Percentiles rank a stretch among this genome's conserved stretches.
Conservation (phyloP, 2,113 vertebrate genomes). For the Pyrgilauda ruficollis region DNA sequence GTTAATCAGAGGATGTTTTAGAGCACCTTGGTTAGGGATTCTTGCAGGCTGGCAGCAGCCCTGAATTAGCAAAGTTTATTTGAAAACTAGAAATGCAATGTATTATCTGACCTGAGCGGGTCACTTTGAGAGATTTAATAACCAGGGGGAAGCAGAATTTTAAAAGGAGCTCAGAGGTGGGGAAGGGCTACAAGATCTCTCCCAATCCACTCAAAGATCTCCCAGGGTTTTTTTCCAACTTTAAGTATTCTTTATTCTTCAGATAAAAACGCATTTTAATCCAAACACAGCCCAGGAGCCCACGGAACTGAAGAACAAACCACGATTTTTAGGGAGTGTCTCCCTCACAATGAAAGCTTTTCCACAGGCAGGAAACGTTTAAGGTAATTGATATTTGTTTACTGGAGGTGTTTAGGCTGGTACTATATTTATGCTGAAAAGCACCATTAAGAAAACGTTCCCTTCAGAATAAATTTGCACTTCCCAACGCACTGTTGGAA, state of each 20-base stretch:
- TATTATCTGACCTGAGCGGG: not conserved
- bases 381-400: not conserved
- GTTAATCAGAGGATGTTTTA: not conserved
- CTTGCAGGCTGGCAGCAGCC: not conserved
- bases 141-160: not conserved
- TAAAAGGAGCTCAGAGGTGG: not conserved
- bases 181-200: not conserved
- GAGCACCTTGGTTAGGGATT: not conserved
- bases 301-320: not conserved
- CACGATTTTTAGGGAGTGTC: not conserved
- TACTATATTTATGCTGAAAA: not conserved
- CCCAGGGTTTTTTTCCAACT: not conserved
- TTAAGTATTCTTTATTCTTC: not conserved
- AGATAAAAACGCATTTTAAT: not conserved
- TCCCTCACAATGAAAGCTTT: not conserved
- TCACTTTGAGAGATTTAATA: not conserved
- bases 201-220: too few relatives aligned
- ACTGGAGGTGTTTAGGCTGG: not conserved
- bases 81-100: not conserved
- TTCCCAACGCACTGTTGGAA: not conserved
- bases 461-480: not conserved
- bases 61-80: not conserved
- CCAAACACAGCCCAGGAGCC: accelerated
- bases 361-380: not conserved
- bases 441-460: not conserved